phyloP scores from a whole-genome alignment of 2,113 vertebrate genomes.

The Rhinogobius similis region DNA sequence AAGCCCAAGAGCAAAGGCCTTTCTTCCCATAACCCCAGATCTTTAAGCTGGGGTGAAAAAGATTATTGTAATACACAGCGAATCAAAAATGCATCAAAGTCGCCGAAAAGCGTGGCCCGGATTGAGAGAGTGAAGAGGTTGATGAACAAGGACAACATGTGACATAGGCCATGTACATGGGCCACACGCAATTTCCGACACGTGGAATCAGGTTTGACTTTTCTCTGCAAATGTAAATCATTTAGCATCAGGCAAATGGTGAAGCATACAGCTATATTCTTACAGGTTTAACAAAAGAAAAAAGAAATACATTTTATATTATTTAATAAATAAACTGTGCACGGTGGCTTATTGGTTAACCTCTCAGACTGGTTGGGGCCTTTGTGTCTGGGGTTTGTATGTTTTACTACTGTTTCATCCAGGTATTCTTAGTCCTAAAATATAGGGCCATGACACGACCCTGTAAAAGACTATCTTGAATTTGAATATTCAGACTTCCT shows the following conservation, averaged over 20 bases:
- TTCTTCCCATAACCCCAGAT: conserved; percentile 63
- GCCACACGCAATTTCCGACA: conserved; percentile 70
- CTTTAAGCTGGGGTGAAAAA: conserved; percentile 67
- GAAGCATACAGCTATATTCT: neutral
- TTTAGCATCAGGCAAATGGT: neutral
- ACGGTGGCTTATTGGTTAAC: too few species aligned
- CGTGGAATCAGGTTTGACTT: conserved; percentile 48
- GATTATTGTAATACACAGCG: conserved; percentile 75
- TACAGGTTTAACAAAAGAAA: neutral
- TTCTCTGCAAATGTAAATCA: neutral
- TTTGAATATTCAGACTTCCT: neutral
- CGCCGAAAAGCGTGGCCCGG: conserved; percentile 57
- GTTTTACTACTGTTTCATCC: too few species aligned
- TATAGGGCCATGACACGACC: neutral
- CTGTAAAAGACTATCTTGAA: neutral
- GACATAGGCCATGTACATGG: conserved; percentile 44
- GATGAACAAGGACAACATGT: conserved; percentile 59
- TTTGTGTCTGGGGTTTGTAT: too few species aligned
- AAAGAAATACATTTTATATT: too few species aligned
- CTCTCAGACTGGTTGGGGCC: too few species aligned
- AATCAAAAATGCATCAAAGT: conserved; percentile 66
- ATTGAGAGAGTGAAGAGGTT: conserved; percentile 61
- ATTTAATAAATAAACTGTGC: too few species aligned
- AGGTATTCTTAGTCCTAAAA: too few species aligned
- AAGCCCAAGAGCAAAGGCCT: conserved; percentile 55